A percentile compares a stretch with the other conserved stretches of the same genome.
phyloP scores from a whole-genome alignment of 1,140 invertebrate species.

The Hydropsyche tenuis region DNA sequence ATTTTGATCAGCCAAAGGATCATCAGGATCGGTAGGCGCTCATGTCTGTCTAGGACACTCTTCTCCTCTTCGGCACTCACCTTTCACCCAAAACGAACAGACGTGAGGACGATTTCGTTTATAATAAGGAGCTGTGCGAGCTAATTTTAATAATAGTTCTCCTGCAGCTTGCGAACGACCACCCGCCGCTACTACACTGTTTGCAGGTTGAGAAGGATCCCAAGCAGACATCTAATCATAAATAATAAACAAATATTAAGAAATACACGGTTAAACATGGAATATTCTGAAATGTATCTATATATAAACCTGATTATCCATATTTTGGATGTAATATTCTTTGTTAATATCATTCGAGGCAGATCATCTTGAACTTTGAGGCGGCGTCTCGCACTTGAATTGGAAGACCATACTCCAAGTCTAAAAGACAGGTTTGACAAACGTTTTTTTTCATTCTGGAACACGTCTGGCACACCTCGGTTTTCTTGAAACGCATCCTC shows the following conservation, averaged over 20 bases:
- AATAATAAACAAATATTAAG: background rate
- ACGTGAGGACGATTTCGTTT: constrained; percentile 98
- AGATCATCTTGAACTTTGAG: constrained; percentile 94
- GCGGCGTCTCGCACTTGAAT: constrained; percentile 97
- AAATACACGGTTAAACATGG: background rate
- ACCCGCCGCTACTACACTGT: constrained; percentile 60
- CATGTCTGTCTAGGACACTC: constrained; percentile 99
- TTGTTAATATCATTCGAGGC: constrained; percentile 98
- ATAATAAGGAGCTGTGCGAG: constrained; percentile 97
- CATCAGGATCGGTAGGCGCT: constrained; percentile 99
- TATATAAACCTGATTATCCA: constrained; percentile 75
- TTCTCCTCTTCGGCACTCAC: constrained; percentile 97
- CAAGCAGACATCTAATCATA: constrained; percentile 59
- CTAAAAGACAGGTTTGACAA: constrained; percentile 98
- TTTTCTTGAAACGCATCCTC: constrained; percentile 99
- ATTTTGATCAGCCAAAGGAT: constrained; percentile 98
- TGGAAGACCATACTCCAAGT: constrained; percentile 95
- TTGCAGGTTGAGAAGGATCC: constrained; percentile 68
- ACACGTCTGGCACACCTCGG: constrained; percentile 99
- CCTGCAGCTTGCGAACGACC: constrained; percentile 80
- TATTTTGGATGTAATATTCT: constrained; percentile 98
- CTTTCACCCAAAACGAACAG: constrained; percentile 99
- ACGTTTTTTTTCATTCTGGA: constrained; percentile 96
- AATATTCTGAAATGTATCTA: background rate
- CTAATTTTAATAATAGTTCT: constrained; percentile 93